Conservation (phyloP, 1,140 invertebrate species). For the Lycorma delicatula region DNA sequence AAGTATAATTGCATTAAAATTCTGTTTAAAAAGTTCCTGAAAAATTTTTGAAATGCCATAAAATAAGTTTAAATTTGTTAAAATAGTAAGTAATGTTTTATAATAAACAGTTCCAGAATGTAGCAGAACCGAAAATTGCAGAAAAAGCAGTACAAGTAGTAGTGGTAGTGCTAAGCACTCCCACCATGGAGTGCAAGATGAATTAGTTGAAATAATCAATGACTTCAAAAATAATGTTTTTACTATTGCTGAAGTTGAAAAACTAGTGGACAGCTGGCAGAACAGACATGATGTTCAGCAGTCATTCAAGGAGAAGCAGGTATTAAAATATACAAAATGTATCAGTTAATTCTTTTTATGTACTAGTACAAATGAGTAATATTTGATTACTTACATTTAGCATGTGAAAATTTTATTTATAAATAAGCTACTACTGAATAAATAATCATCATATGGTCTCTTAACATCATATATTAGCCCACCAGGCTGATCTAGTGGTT, state of each 20-base stretch:
- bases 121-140: conserved; percentile 12
- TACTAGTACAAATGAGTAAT: not conserved
- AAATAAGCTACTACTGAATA: not conserved
- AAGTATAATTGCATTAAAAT: too few species aligned
- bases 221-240: conserved; percentile 85
- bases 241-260: conserved; percentile 72
- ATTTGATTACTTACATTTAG: not conserved
- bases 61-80: too few species aligned
- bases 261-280: conserved; percentile 74
- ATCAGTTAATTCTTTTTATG: not conserved
- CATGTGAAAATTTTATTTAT: not conserved
- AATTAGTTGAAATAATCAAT: conserved; percentile 76
- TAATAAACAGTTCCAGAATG: too few species aligned
- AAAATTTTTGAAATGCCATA: too few species aligned
- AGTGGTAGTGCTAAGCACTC: conserved; percentile 18
- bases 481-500: too few species aligned
- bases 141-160: conserved; percentile 20
- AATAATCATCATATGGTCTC: too few species aligned
- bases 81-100: too few species aligned
- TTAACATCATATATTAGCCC: too few species aligned
- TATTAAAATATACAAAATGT: conserved; percentile 10
- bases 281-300: conserved; percentile 77
- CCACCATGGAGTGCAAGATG: conserved; percentile 49
- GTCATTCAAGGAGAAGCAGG: conserved; percentile 72
- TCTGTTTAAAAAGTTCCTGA: too few species aligned